Conservation (phyloP, 1,140 invertebrate species). For the Megalonaias nervosa region DNA sequence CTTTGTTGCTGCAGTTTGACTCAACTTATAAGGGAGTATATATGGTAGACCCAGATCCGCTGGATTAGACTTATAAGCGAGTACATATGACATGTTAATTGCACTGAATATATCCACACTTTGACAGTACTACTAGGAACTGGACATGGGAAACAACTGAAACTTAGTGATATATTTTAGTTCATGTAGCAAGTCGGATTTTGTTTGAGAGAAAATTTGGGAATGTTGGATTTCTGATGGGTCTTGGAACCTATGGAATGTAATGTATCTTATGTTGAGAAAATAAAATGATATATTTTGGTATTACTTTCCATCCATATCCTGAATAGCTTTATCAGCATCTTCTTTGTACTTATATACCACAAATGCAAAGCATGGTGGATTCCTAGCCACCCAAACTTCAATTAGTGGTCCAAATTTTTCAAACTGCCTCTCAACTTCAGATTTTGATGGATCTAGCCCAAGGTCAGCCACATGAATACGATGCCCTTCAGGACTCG, state of each 20-base stretch:
- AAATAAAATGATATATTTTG: not conserved
- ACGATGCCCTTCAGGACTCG: slow-evolving; percentile 47
- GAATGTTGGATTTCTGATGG: too few species aligned
- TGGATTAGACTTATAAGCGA: too few species aligned
- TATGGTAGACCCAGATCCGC: too few species aligned
- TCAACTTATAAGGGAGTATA: too few species aligned
- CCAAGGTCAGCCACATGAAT: slow-evolving; percentile 68
- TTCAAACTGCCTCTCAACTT: slow-evolving; percentile 64
- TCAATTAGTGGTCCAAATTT: slow-evolving; percentile 69
- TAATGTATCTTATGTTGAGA: not conserved
- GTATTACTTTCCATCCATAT: slow-evolving; percentile 69
- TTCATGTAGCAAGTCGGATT: too few species aligned
- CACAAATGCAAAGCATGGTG: slow-evolving; percentile 72
- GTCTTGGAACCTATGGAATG: not conserved
- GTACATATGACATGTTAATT: too few species aligned
- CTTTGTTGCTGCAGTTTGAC: too few species aligned
- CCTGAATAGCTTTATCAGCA: slow-evolving; percentile 64
- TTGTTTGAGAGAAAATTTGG: too few species aligned
- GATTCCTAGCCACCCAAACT: slow-evolving; percentile 69
- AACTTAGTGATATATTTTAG: too few species aligned
- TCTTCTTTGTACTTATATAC: slow-evolving; percentile 67
- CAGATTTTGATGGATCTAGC: slow-evolving; percentile 58
- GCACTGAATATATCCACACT: too few species aligned
- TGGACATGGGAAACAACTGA: too few species aligned
- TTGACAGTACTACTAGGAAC: too few species aligned